phyloP scores from a whole-genome alignment of 2,797 vertebrate genomes.

The Eulemur rubriventer region DNA sequence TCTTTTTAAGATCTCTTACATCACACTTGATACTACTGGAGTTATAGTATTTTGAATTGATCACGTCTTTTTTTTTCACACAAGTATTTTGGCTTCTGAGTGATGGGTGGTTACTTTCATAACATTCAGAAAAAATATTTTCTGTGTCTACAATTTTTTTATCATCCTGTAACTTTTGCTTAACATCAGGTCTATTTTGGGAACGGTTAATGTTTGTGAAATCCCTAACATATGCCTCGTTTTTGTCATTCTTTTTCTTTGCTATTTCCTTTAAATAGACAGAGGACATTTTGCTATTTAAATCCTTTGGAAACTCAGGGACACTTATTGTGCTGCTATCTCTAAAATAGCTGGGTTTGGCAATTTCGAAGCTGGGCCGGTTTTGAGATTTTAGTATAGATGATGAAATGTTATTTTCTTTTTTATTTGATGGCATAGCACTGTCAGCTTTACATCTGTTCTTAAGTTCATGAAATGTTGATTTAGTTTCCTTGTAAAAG shows the following conservation, averaged over 20 bases:
- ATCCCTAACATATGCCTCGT: slow-evolving; percentile 38
- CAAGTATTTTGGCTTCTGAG: neutral
- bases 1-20: neutral
- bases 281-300: slow-evolving; percentile 48
- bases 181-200: slow-evolving; percentile 51
- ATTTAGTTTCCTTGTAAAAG: neutral
- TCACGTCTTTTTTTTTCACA: neutral
- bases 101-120: slow-evolving; percentile 18
- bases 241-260: slow-evolving; percentile 60
- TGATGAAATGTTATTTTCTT: slow-evolving; percentile 11
- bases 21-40: neutral
- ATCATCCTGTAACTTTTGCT: slow-evolving; percentile 56
- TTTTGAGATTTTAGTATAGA: neutral
- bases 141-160: neutral
- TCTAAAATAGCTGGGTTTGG: slow-evolving; percentile 37
- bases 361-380: neutral
- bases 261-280: slow-evolving; percentile 43
- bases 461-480: neutral
- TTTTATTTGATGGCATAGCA: neutral
- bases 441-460: neutral
- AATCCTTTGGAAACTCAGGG: slow-evolving; percentile 65
- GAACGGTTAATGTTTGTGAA: slow-evolving; percentile 32
- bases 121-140: neutral
- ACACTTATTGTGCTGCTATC: neutral
- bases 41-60: neutral